Evolutionary conservation across 2,888 invertebrate species (phyloP).

Genomic region (Thymelicus lineola): DNA sequence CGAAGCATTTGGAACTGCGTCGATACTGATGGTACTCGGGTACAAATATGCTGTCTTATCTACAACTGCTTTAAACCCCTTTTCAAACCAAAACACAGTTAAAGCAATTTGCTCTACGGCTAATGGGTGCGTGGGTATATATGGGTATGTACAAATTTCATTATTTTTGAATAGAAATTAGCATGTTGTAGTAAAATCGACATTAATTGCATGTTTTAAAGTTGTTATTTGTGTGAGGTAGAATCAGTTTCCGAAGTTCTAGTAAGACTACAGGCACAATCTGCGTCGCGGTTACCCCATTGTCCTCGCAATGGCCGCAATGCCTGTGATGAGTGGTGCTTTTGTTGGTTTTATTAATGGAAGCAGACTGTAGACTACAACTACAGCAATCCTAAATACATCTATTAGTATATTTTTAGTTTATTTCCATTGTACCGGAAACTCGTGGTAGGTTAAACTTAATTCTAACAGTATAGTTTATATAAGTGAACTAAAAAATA

Average conservation of each 20-base stretch:
- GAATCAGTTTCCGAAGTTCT: not conserved
- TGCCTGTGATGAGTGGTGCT: slow-evolving; percentile 20
- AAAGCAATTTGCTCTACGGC: too few species aligned
- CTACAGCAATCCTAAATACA: not conserved
- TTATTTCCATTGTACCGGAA: too few species aligned
- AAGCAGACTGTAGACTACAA: not conserved
- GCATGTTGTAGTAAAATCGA: not conserved
- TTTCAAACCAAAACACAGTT: too few species aligned
- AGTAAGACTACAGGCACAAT: slow-evolving; percentile 10
- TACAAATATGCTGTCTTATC: too few species aligned
- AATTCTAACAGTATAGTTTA: too few species aligned
- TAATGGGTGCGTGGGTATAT: too few species aligned
- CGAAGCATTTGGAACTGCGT: too few species aligned
- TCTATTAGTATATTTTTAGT: not conserved
- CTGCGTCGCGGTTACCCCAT: slow-evolving; percentile 16
- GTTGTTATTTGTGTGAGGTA: not conserved
- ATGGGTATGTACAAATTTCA: too few species aligned
- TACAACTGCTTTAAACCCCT: too few species aligned
- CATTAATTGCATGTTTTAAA: not conserved
- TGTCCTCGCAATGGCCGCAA: slow-evolving; percentile 22
- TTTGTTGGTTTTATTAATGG: slow-evolving; percentile 21
- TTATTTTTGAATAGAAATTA: not conserved
- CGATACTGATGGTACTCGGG: too few species aligned
- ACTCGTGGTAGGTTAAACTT: too few species aligned
- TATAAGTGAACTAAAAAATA: too few species aligned